A percentile compares a stretch with the other conserved stretches of the same genome.
Evolutionary conservation across 2,113 vertebrate genomes (phyloP).

Genomic region (Salminus brasiliensis): DNA sequence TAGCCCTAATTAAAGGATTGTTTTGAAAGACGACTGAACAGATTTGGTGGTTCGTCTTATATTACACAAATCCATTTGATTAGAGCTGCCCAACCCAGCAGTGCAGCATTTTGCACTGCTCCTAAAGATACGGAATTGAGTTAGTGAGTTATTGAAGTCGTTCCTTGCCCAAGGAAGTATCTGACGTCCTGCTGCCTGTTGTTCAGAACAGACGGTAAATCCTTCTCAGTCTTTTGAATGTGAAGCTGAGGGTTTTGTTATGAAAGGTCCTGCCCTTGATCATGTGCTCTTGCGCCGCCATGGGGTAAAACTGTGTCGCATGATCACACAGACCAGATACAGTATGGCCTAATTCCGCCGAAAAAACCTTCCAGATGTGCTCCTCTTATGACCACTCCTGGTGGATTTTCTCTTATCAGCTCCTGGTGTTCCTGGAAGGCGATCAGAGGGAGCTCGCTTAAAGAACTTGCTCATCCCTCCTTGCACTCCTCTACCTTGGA

Average conservation of each 20-base stretch:
- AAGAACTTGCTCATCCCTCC: slow-evolving; percentile 12
- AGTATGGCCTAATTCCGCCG: slow-evolving; percentile 25
- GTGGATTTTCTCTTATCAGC: background rate
- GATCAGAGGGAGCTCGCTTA: slow-evolving; percentile 28
- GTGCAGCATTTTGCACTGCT: background rate
- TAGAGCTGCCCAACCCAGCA: background rate
- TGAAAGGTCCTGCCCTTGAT: background rate
- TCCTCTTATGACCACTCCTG: background rate
- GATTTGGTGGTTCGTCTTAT: background rate
- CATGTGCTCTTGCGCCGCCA: slow-evolving; percentile 22
- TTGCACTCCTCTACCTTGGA: background rate
- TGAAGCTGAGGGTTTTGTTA: background rate
- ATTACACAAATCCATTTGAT: background rate
- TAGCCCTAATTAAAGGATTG: background rate
- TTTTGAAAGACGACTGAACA: background rate
- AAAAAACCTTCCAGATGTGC: slow-evolving; percentile 26
- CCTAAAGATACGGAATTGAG: no score
- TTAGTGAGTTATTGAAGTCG: background rate
- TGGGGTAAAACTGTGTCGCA: background rate
- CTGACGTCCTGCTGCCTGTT: background rate
- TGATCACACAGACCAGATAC: slow-evolving; percentile 25
- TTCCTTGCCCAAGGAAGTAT: background rate
- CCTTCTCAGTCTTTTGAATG: background rate
- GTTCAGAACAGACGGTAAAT: background rate
- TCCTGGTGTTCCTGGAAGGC: slow-evolving; percentile 20